These are phyloP conservation scores for Agrotis exclamationis DNA, from an alignment of 2,888 invertebrate species.

Conservation along the genomic window DNA sequence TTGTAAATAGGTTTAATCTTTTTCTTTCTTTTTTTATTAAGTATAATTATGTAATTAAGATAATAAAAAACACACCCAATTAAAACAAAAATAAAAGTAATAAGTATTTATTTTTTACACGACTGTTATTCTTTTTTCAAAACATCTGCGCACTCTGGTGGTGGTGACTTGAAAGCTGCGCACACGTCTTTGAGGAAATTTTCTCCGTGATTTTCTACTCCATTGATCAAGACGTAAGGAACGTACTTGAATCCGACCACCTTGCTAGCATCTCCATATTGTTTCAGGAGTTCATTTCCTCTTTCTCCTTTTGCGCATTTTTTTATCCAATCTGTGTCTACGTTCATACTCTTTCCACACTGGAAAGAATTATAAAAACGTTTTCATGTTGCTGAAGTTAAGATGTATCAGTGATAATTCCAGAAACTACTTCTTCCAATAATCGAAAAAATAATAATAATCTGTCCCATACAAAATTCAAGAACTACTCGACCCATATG, in stretches of 20 bases:
- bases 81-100: neutral
- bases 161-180: slow-evolving; percentile 70
- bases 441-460: no score
- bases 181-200: slow-evolving; percentile 73
- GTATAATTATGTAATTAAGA: no score
- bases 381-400: neutral
- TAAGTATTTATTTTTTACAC: slow-evolving; percentile 8
- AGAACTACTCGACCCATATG: neutral
- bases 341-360: slow-evolving; percentile 71
- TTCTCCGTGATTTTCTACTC: slow-evolving; percentile 54
- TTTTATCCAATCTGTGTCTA: slow-evolving; percentile 71
- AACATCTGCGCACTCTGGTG: slow-evolving; percentile 64
- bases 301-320: slow-evolving; percentile 73
- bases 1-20: no score
- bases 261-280: slow-evolving; percentile 72
- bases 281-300: slow-evolving; percentile 70
- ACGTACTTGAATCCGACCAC: slow-evolving; percentile 64
- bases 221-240: slow-evolving; percentile 76
- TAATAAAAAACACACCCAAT: slow-evolving; percentile 7
- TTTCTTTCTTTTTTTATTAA: no score
- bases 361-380: slow-evolving; percentile 63
- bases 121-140: no score
- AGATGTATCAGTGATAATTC: neutral
- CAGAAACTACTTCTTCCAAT: no score
- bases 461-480: neutral